These are phyloP conservation scores for Loxodonta africana DNA, from an alignment of 2,113 vertebrate genomes.

Conservation along the genomic window DNA sequence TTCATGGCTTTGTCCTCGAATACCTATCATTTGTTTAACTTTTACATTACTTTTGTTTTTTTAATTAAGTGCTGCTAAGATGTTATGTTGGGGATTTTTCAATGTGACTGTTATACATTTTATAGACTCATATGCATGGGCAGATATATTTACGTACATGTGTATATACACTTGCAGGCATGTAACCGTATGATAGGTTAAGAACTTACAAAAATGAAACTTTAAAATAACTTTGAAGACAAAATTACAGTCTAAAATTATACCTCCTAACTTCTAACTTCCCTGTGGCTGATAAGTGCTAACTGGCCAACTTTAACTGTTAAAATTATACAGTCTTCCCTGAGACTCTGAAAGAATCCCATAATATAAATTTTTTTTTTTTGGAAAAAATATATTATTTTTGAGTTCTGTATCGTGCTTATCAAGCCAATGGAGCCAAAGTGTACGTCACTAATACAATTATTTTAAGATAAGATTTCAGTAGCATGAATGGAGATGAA, in stretches of 20 bases:
- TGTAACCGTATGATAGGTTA: not conserved
- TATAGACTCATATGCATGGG: not conserved
- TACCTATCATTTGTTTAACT: not conserved
- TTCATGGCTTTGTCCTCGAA: not conserved
- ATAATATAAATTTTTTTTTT: not conserved
- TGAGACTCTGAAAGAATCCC: not conserved
- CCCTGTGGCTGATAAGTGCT: not conserved
- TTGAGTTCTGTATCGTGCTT: not conserved
- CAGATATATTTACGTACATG: not conserved
- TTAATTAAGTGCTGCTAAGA: not conserved
- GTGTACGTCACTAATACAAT: not conserved
- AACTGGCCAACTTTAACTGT: not conserved
- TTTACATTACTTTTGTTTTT: not conserved
- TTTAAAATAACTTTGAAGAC: not conserved
- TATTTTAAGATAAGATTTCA: not conserved
- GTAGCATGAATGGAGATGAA: not conserved
- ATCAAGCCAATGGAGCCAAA: not conserved
- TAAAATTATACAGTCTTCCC: not conserved
- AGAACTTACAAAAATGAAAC: constrained; percentile 31
- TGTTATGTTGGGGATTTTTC: not conserved
- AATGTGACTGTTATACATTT: not conserved
- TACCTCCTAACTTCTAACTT: not conserved
- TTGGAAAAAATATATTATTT: not conserved
- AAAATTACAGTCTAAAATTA: not conserved
- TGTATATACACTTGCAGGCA: not conserved